These are phyloP conservation scores for Ciconia nigra DNA, from an alignment of 2,797 vertebrate species.

Conservation along the genomic window DNA sequence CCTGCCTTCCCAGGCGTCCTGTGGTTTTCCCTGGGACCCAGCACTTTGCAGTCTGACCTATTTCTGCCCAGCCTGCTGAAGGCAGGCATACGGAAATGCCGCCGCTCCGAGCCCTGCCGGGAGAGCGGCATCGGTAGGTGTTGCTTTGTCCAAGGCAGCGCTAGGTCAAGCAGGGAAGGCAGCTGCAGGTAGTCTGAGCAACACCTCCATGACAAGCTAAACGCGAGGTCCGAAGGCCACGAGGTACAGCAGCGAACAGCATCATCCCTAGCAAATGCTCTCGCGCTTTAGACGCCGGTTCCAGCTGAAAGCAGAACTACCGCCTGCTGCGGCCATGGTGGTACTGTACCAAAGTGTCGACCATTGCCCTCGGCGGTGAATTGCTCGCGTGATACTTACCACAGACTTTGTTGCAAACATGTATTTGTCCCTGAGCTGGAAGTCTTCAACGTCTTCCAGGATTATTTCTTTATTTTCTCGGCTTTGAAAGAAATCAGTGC, in stretches of 20 bases:
- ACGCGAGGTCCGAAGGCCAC: rapidly evolving
- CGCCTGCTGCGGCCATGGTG: rapidly evolving
- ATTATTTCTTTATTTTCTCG: slow-evolving; percentile 86
- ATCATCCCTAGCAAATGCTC: not conserved
- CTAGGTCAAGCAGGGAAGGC: not conserved
- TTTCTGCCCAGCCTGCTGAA: slow-evolving; percentile 15
- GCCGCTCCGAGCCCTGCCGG: not conserved
- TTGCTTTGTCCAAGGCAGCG: rapidly evolving
- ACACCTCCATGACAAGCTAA: not conserved
- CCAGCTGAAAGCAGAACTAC: not conserved
- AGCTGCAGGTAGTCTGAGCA: not conserved
- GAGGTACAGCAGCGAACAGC: not conserved
- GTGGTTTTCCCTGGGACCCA: not conserved
- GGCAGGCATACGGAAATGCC: not conserved
- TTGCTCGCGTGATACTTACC: slow-evolving; percentile 68
- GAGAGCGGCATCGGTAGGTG: rapidly evolving
- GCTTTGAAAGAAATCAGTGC: slow-evolving; percentile 96
- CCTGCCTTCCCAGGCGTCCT: not conserved
- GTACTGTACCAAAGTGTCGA: rapidly evolving
- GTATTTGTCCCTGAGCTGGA: slow-evolving; percentile 96
- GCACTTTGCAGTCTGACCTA: slow-evolving; percentile 11
- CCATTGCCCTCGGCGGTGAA: rapidly evolving
- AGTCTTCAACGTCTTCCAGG: slow-evolving; percentile 90
- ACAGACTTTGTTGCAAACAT: slow-evolving; percentile 93
- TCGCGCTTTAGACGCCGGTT: rapidly evolving